phyloP scores from a whole-genome alignment of 2,113 vertebrate species.

The Meleagris gallopavo region DNA sequence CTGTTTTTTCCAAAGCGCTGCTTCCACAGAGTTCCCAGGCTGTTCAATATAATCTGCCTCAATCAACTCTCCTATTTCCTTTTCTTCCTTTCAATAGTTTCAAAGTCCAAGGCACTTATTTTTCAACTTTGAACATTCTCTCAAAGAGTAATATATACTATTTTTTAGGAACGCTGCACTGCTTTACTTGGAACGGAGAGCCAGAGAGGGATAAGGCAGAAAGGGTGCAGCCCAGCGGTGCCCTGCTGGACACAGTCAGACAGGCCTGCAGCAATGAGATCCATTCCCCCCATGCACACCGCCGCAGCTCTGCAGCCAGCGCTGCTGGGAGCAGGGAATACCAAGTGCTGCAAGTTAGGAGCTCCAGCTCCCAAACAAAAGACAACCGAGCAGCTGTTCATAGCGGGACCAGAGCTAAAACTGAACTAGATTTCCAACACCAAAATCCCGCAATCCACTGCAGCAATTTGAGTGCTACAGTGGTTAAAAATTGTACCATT shows the following conservation, averaged over 20 bases:
- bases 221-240: not conserved
- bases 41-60: slow-evolving; percentile 41
- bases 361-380: not conserved
- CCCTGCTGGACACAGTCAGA: not conserved
- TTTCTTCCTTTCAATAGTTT: slow-evolving; percentile 26
- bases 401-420: not conserved
- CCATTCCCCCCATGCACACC: not conserved
- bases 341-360: not conserved
- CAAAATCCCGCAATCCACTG: not conserved
- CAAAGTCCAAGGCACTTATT: slow-evolving; percentile 29
- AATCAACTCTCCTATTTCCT: slow-evolving; percentile 56
- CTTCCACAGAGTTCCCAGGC: slow-evolving; percentile 20
- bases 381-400: not conserved
- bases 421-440: not conserved
- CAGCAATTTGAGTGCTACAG: not conserved
- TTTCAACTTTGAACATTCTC: slow-evolving; percentile 49
- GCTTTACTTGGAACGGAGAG: not conserved
- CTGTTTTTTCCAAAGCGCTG: slow-evolving; percentile 35
- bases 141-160: slow-evolving; percentile 1
- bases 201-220: not conserved
- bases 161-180: slow-evolving; percentile 30
- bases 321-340: not conserved
- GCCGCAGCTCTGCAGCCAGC: not conserved
- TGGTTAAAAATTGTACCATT: slow-evolving; percentile 37
- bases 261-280: not conserved